phyloP scores from a whole-genome alignment of 2,888 invertebrate species.

The Gymnoscelis rufifasciata region DNA sequence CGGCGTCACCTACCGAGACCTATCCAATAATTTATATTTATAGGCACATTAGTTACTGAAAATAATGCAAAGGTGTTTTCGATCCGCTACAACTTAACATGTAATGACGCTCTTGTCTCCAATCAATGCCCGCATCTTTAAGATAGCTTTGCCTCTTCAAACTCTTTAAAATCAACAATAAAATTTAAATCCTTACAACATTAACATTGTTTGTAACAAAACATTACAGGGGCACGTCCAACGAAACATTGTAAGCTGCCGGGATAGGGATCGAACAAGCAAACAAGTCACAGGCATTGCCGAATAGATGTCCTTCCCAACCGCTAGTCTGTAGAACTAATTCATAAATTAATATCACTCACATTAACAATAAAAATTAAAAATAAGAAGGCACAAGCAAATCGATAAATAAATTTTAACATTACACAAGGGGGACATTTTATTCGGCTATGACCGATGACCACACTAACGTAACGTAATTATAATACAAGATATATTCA shows the following conservation, averaged over 20 bases:
- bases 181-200: constrained; percentile 54
- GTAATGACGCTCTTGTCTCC: constrained; percentile 58
- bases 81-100: constrained; percentile 71
- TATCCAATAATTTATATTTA: constrained; percentile 75
- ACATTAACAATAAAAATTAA: constrained; percentile 67
- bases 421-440: constrained; percentile 49
- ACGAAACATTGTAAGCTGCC: constrained; percentile 52
- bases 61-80: constrained; percentile 72
- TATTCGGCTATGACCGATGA: constrained; percentile 70
- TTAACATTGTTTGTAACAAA: constrained; percentile 56
- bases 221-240: constrained; percentile 35
- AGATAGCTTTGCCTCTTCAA: constrained; percentile 59
- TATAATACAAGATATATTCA: constrained; percentile 74
- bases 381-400: constrained; percentile 76
- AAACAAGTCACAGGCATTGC: constrained; percentile 60
- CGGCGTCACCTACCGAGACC: constrained; percentile 67
- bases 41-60: constrained; percentile 77
- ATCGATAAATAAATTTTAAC: constrained; percentile 73
- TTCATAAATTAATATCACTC: constrained; percentile 76
- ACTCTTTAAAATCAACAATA: constrained; percentile 56
- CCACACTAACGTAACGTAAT: constrained; percentile 66
- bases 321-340: constrained; percentile 63
- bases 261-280: constrained; percentile 66
- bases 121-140: constrained; percentile 72
- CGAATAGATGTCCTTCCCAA: constrained; percentile 58